Evolutionary conservation across 1,140 invertebrate species (phyloP).

Genomic region (Pachypeltis micranthus): DNA sequence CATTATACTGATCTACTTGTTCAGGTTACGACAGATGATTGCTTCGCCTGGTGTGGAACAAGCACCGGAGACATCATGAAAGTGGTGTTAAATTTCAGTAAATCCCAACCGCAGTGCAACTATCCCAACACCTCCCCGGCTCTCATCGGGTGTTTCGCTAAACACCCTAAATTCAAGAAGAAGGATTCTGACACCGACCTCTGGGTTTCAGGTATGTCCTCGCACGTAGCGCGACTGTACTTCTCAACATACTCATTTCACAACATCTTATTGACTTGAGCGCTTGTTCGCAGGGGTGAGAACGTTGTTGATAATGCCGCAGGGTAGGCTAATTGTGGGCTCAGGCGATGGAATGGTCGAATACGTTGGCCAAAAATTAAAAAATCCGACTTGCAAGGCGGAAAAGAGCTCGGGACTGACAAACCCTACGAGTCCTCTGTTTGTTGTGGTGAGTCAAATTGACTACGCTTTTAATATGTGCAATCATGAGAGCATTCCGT

Average conservation of each 20-base stretch:
- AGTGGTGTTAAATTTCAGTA: conserved; percentile 47
- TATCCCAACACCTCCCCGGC: conserved; percentile 42
- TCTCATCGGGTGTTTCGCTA: conserved; percentile 57
- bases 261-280: neutral
- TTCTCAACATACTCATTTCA: neutral
- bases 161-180: conserved; percentile 36
- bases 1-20: conserved; percentile 7
- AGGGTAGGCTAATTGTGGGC: conserved; percentile 50
- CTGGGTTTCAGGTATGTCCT: conserved; percentile 9
- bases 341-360: conserved; percentile 71
- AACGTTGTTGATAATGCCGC: conserved; percentile 46
- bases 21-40: conserved; percentile 47
- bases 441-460: conserved; percentile 16
- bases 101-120: conserved; percentile 40
- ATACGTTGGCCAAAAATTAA: conserved; percentile 43
- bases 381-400: conserved; percentile 8
- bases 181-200: conserved; percentile 29
- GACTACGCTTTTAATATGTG: no score
- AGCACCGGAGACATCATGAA: conserved; percentile 58
- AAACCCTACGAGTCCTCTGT: conserved; percentile 32
- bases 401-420: conserved; percentile 25
- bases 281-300: conserved; percentile 44
- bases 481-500: no score
- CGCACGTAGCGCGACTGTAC: no score
- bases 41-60: conserved; percentile 70